Evolutionary conservation across 2,113 vertebrate genomes (phyloP).

Genomic region (Perca flavescens): DNA sequence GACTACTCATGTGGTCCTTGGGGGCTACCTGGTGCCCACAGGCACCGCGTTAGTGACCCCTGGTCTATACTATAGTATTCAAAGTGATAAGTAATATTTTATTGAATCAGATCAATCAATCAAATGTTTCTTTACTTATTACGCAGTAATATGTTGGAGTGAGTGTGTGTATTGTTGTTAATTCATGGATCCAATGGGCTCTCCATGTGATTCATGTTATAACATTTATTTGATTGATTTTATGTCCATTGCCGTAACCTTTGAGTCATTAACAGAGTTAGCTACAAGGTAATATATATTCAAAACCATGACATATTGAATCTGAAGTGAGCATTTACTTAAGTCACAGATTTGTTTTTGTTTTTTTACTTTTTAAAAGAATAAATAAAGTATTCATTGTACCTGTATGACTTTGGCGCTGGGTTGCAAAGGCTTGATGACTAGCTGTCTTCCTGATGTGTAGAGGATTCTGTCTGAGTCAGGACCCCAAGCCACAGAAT

Average conservation of each 20-base stretch:
- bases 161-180: not conserved
- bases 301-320: not conserved
- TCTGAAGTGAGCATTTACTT: not conserved
- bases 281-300: not conserved
- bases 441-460: slow-evolving; percentile 91
- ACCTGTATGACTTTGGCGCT: slow-evolving; percentile 94
- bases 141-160: not conserved
- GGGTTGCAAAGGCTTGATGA: slow-evolving; percentile 97
- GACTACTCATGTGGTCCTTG: too few species aligned
- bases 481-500: slow-evolving; percentile 95
- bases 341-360: not conserved
- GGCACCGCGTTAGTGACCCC: too few species aligned
- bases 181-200: slow-evolving; percentile 7
- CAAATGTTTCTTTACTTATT: too few species aligned
- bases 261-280: not conserved
- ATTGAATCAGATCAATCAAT: not conserved
- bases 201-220: not conserved
- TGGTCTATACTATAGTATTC: not conserved
- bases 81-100: not conserved
- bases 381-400: slow-evolving; percentile 23
- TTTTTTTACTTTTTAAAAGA: not conserved
- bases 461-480: slow-evolving; percentile 95
- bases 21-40: too few species aligned
- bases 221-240: not conserved
- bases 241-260: not conserved